Conservation (phyloP, 2,113 vertebrate genomes). For the Tragelaphus scriptus region DNA sequence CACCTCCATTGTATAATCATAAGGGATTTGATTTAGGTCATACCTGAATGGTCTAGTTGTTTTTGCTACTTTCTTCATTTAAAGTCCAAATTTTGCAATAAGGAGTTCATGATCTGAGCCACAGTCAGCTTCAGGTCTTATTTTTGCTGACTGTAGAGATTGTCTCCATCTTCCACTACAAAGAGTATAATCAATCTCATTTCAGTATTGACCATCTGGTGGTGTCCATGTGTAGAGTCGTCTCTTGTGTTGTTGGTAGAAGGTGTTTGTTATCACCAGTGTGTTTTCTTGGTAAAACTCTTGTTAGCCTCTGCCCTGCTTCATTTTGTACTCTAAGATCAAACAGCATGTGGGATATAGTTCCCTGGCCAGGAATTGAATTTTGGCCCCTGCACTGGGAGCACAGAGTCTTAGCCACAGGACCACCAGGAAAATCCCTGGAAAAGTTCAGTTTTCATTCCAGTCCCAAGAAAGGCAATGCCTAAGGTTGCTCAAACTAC, state of each 20-base stretch:
- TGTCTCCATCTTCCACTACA: neutral
- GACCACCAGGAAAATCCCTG: neutral
- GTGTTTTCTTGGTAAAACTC: neutral
- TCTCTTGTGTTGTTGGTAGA: neutral
- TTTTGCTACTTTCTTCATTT: neutral
- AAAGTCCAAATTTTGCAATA: neutral
- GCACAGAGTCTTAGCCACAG: neutral
- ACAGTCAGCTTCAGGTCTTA: neutral
- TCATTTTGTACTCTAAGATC: neutral
- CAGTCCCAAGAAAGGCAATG: neutral
- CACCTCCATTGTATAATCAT: neutral
- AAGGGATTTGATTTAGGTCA: neutral
- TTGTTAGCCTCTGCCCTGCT: neutral
- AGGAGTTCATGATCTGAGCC: neutral
- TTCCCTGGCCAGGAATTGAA: neutral
- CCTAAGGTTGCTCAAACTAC: neutral
- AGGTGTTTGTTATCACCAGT: neutral
- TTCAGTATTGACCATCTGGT: neutral
- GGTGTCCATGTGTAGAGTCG: neutral
- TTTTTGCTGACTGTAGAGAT: neutral
- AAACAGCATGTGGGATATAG: neutral
- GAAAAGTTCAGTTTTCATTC: neutral
- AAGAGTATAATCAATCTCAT: neutral
- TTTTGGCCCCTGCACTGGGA: neutral
- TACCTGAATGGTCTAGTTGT: neutral